Base-by-base conservation (phyloP, 2,797 vertebrate genomes). In the Lerista edwardsae region DNA sequence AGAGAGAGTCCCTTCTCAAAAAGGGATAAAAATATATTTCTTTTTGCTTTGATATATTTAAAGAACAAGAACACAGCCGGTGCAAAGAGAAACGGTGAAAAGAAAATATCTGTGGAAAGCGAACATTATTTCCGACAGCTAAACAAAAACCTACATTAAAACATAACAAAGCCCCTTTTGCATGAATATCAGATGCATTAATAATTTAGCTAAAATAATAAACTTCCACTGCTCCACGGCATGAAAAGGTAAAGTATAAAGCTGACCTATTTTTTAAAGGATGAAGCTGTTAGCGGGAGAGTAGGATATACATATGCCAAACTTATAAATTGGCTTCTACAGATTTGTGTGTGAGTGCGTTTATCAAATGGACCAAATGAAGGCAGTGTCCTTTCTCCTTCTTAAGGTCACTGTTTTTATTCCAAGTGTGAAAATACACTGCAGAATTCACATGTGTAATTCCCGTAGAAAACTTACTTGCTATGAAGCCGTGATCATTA, bases 211-310 rank as follows among this genome's bases (percentile, higher is more conserved):
- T 85, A 85, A 84, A 75, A 81, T 51, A 81, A 74, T 65, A 1
- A 76, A 1, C 0, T 80, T 90, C 6, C 36, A 1, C 0, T 75
- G 64, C 8, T 82, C 4, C 10, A 69, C 36, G n/a, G 75, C 44
- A 59, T 65, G 59, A 65, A 85, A 78, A 87, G 15, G 75, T 85
- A 80, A 88, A 85, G 9, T 84, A 87, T 9, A 90, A 89, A 89
- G 44, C 5, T 89, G 75, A 87, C 55, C 36, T 90, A 82, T 91
- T 92, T 36, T 87, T 39, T 88, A 80, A 78, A 29, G 34, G 39
- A n/a, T 57, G 83, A 7, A 34, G 44, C 25, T 89, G 69, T 74
- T 86, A 12, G 55, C 85, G 31, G 8, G 79, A 65, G 47, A 8
- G 59, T 86, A n/a, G 10, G 79, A 72, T 65, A 78, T 75, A 7